Evolutionary conservation across 2,113 vertebrate genomes (phyloP).

Genomic region (Procavia capensis): DNA sequence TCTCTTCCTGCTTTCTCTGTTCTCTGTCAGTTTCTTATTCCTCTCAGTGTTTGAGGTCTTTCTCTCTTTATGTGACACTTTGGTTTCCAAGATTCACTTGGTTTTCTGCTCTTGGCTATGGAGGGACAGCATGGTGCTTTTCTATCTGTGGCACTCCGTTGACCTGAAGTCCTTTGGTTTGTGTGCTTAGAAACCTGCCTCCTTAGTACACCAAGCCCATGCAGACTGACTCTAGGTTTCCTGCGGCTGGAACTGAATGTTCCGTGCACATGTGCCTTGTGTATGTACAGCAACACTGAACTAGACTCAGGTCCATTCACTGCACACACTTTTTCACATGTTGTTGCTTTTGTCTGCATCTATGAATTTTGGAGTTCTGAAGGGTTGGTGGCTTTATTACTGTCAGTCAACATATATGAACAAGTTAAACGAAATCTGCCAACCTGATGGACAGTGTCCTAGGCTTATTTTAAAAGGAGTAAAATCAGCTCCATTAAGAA

Average conservation of each 20-base stretch:
- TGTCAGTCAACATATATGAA: not conserved
- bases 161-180: too few species aligned
- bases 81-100: too few species aligned
- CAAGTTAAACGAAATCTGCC: not conserved
- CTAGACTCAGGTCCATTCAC: not conserved
- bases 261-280: too few species aligned
- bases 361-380: conserved; percentile 27
- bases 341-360: not conserved
- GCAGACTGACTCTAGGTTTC: not conserved
- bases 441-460: not conserved
- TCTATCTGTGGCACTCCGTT: too few species aligned
- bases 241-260: too few species aligned
- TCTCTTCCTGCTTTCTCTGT: too few species aligned
- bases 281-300: not conserved
- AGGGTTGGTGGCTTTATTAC: not conserved
- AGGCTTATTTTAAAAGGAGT: not conserved
- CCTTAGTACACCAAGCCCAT: not conserved
- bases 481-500: not conserved
- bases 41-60: too few species aligned
- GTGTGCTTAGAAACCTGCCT: not conserved
- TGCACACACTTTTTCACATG: not conserved
- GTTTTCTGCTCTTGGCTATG: too few species aligned
- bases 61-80: too few species aligned
- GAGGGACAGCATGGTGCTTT: too few species aligned
- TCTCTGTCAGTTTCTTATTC: too few species aligned